Conservation (phyloP, 2,888 invertebrate genomes). For the Dryobotodes eremita region DNA sequence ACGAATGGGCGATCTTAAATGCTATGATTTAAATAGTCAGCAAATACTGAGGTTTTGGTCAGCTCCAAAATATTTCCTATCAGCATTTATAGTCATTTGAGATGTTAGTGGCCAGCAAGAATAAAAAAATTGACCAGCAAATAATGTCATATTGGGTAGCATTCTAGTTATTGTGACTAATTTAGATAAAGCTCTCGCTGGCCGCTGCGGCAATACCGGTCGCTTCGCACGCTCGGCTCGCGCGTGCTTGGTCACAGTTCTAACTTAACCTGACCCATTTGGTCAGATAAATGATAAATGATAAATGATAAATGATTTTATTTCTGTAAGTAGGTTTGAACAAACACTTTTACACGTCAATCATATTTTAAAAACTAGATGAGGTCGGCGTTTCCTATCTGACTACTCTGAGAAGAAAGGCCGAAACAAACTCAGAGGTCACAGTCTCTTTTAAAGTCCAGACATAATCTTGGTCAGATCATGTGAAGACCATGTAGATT, state of each 20-base stretch:
- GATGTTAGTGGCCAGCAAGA: neutral
- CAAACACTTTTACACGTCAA: no score
- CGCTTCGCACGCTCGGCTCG: neutral
- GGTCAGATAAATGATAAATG: no score
- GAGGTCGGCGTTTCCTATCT: no score
- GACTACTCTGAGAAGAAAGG: no score
- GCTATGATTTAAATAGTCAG: neutral
- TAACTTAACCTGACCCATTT: no score
- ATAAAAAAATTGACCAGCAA: neutral
- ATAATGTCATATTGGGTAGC: neutral
- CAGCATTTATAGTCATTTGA: neutral
- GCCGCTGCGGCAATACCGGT: neutral
- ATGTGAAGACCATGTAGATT: no score
- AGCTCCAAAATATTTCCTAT: neutral
- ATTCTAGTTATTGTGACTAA: neutral
- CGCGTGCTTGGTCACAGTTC: neutral
- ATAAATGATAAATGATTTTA: no score
- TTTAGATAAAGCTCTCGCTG: neutral
- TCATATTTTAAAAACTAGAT: no score
- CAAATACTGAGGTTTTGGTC: neutral
- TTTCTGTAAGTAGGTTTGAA: no score
- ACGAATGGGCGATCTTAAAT: neutral
- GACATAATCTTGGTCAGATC: no score
- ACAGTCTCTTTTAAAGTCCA: no score
- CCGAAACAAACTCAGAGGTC: no score